Conservation (phyloP, 2,888 invertebrate genomes). For the Ichneumoninae sp. region DNA sequence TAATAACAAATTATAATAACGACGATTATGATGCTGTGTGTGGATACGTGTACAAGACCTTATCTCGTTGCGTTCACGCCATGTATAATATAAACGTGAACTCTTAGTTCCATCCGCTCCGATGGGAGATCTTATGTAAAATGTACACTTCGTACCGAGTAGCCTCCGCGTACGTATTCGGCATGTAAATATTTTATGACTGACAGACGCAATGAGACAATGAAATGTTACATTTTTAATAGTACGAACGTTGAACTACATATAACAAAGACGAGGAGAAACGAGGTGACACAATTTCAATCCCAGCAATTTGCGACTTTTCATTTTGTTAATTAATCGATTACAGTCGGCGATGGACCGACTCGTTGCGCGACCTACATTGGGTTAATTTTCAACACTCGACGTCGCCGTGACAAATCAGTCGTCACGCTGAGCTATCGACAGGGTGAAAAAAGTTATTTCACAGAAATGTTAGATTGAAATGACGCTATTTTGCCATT, state of each 20-base stretch:
- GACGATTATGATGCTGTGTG: slow-evolving; percentile 18
- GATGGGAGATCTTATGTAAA: slow-evolving; percentile 24
- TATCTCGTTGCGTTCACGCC: slow-evolving; percentile 4
- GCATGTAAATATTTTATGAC: slow-evolving; percentile 7
- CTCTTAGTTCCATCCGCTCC: slow-evolving; percentile 1
- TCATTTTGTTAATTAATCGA: neutral
- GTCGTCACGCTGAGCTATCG: neutral
- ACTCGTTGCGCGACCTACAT: neutral
- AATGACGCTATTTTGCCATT: neutral
- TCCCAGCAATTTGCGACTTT: neutral
- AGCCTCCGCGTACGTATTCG: slow-evolving; percentile 1
- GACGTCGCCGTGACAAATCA: neutral
- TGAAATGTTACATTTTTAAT: slow-evolving; percentile 1
- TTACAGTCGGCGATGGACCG: neutral
- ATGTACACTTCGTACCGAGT: neutral
- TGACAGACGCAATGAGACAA: neutral
- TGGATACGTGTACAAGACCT: neutral
- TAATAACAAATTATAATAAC: neutral
- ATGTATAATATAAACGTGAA: neutral
- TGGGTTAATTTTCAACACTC: neutral
- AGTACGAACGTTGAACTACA: neutral
- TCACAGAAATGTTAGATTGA: neutral
- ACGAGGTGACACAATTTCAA: neutral
- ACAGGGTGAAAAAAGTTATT: neutral
- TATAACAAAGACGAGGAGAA: neutral